Evolutionary conservation across 2,888 invertebrate genomes (phyloP), one percentile per base, ranked within the genome.

Genomic region (Eristalinus aeneus): DNA sequence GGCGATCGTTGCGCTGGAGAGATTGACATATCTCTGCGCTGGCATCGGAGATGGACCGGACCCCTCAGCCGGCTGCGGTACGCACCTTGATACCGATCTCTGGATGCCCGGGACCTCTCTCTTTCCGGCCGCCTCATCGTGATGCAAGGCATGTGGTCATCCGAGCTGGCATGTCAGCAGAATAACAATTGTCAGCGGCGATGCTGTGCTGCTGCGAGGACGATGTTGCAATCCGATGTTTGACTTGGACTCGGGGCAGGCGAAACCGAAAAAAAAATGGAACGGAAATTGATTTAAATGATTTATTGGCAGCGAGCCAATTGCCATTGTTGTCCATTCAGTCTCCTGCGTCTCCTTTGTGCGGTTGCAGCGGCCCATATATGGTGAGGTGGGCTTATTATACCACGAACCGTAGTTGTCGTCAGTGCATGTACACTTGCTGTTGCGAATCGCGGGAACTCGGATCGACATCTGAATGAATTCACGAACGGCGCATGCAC

Each of bases 231-330:
- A 81, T 46, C 75, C 69, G 53, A 69, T 80, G 68, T 81, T 71
- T 23, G 34, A 72, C 82, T 68, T 23, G 69, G 46, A 64, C 73
- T 71, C 65, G 75, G 75, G 31, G 46, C 69, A 36, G 65, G 31
- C 39, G 63, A 23, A 23, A 22, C 22, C 11, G 82, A 76, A 73
- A 73, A 82, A 65, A 77, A 82, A 76, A 84, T 78, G 78, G 89
- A 90, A 90, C 90, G 91, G 90, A 91, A 91, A 91, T 91, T 90
- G 91, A 90, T 91, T 90, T 90, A 90, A 90, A 90, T 90, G 90
- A 91, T 91, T 91, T 91, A 91, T 91, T 89, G 90, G 88, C 77
- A 88, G 87, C 88, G 73, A 82, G 68, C 73, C 82, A 82, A 77
- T 83, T 73, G 87, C 80, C 74, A 82, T 86, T 86, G 82, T 86